Base-by-base conservation (phyloP, 2,888 invertebrate genomes). In the Lasioglossum calceatum region DNA sequence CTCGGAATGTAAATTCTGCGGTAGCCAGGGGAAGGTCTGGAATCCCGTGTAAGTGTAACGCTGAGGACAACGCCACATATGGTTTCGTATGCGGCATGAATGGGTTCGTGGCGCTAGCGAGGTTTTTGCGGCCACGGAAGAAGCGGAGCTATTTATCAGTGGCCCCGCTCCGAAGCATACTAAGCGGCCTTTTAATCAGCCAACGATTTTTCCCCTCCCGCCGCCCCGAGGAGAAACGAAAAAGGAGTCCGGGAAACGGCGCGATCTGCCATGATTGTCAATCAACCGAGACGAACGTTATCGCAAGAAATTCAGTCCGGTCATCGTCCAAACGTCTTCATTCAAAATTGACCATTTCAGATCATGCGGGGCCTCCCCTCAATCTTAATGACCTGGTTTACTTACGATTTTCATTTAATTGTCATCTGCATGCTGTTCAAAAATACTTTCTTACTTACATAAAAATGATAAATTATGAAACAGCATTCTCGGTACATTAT, bases 141-240 rank as follows among this genome's bases (percentile, higher is more conserved):
- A 89, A 89, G 89, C 87, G 87, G 88, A 88, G 91, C 92, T 91
- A 92, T 92, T 93, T 93, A 93, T 93, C 93, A 93, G 92, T 92
- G 92, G 92, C 90, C 90, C 92, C 78, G 86, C 88, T 88, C 85
- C 82, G 77, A 77, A 54, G 90, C 89, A 90, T 90, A 90, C 91
- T 90, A 90, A 90, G 84, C 86, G 85, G 79, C 73, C 88, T 74
- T 85, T 90, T 90, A 90, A 90, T 87, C 90, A 87, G 80, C 80
- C 79, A n/a, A 77, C 82, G 87, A 84, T 84, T 89, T 89, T 90
- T 58, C 89, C 82, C 75, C 32, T 42, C 39, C 73, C 50, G 19
- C 50, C 1, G 10, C n/a, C 39, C 58, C 19, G 12, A 39, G 58
- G 71, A 58, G 76, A 80, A 74, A 84, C 76, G 85, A 85, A 85